Evolutionary conservation across 1,140 invertebrate genomes (phyloP), one percentile per base, ranked within the genome.

Genomic region (Heliconius congener): DNA sequence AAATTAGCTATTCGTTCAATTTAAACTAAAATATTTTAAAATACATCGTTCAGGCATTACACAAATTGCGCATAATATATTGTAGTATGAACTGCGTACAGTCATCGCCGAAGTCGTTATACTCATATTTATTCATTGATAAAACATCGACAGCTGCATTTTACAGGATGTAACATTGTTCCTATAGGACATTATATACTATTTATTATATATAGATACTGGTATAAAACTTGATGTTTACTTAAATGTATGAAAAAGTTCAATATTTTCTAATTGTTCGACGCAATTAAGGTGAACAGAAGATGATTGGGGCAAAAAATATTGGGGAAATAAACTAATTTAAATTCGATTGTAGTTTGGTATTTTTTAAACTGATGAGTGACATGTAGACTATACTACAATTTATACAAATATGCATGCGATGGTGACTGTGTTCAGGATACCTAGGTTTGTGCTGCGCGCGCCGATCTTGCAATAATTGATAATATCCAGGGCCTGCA

Each of bases 371-470:
- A 18, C n/a, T 23, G 34, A 37, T 37, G 0, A 27, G 19, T 60
- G 19, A 16, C 23, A 27, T 27, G 13, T 23, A 23, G 55, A 9
- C 6, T 57, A 57, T 2, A 30, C 1, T 34, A 34, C 34, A 37
- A 37, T 60, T 60, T 60, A 60, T 60, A 60, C n/a, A 60, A 60
- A 27, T 27, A 30, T 27, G 11, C 60, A 13, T 5, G 23, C 23
- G 60, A 66, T 23, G 23, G 60, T 42, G 74, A 76, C 74, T 66
- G 57, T 76, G 70, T 46, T 66, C 74, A 76, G 74, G 74, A 60
- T 70, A 71, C 74, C 74, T 75, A 75, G 74, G 37, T 75, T 70
- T 70, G 74, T 46, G 57, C 6, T 76, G 74, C 74, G 74, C 74
- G 74, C 74, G 74, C 74, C 37, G 57, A 37, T 55, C 55, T 76